Percentiles rank a stretch among this genome's conserved stretches.
Evolutionary conservation across 2,888 invertebrate genomes (phyloP).

Genomic region (Cyrtodaria siliqua): DNA sequence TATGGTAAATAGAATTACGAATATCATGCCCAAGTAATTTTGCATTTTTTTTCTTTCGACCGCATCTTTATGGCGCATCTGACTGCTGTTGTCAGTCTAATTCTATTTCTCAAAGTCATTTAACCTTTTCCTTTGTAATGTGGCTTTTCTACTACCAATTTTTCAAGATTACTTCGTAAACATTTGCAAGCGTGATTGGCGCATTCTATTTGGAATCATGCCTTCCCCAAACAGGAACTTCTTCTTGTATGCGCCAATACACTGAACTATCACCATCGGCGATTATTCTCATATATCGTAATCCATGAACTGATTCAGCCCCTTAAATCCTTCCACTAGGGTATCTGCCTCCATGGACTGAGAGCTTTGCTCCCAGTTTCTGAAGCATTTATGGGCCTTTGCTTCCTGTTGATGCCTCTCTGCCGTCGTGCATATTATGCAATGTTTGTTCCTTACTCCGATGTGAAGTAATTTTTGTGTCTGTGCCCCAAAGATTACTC

Average conservation of each 20-base stretch:
- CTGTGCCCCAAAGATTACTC: conserved; percentile 49
- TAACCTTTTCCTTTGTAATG: conserved; percentile 31
- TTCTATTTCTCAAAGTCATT: conserved; percentile 15
- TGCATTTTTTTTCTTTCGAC: not conserved
- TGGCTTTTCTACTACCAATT: conserved; percentile 33
- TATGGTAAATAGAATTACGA: too few species aligned
- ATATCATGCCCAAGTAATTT: not conserved
- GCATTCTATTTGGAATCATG: too few species aligned
- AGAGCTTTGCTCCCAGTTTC: too few species aligned
- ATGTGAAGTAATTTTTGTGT: conserved; percentile 56
- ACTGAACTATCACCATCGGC: conserved; percentile 23
- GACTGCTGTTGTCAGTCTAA: conserved; percentile 5
- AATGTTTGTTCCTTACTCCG: conserved; percentile 62
- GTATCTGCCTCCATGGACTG: conserved; percentile 55
- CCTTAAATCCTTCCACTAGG: conserved; percentile 51
- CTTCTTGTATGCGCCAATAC: too few species aligned
- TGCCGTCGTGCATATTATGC: conserved; percentile 48
- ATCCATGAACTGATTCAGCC: conserved; percentile 44
- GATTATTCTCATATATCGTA: conserved; percentile 22
- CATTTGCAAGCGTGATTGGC: conserved; percentile 50
- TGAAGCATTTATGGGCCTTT: conserved; percentile 42
- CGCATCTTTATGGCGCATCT: not conserved
- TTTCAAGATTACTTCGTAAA: conserved; percentile 28
- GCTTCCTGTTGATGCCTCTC: conserved; percentile 7
- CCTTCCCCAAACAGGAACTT: too few species aligned